Conservation (phyloP, 2,113 vertebrate genomes). For the Macroglossus sobrinus region DNA sequence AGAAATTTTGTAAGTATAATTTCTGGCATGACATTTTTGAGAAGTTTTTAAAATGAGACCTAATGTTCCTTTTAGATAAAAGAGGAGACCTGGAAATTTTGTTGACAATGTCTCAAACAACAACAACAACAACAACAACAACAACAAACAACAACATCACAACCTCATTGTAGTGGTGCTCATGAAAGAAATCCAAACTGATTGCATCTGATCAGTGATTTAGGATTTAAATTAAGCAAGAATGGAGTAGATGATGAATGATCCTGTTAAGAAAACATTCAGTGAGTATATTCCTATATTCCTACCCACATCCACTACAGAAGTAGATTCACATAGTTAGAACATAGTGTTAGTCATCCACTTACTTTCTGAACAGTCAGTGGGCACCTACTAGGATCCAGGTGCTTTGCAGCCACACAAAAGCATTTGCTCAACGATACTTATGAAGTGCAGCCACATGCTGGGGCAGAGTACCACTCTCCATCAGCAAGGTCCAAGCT, state of each 20-base stretch:
- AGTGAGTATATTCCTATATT: neutral
- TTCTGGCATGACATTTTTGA: neutral
- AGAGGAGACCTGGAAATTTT: neutral
- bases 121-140: too few relatives aligned
- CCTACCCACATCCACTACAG: neutral
- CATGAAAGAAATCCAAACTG: neutral
- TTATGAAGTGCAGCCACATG: accelerated
- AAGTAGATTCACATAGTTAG: neutral
- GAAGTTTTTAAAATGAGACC: neutral
- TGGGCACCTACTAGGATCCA: neutral
- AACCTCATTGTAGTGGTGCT: neutral
- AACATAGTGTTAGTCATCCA: neutral
- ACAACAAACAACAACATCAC: too few relatives aligned
- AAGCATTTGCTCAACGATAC: accelerated
- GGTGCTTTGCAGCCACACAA: accelerated
- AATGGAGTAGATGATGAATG: neutral
- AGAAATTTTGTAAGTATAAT: neutral
- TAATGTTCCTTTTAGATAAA: neutral
- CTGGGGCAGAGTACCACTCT: accelerated
- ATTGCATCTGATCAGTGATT: neutral
- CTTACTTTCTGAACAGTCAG: neutral
- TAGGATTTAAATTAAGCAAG: neutral
- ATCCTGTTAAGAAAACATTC: neutral
- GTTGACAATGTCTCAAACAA: neutral
- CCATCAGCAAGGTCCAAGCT: accelerated